Conservation (phyloP, 2,113 vertebrate species). For the Ginglymostoma cirratum region DNA sequence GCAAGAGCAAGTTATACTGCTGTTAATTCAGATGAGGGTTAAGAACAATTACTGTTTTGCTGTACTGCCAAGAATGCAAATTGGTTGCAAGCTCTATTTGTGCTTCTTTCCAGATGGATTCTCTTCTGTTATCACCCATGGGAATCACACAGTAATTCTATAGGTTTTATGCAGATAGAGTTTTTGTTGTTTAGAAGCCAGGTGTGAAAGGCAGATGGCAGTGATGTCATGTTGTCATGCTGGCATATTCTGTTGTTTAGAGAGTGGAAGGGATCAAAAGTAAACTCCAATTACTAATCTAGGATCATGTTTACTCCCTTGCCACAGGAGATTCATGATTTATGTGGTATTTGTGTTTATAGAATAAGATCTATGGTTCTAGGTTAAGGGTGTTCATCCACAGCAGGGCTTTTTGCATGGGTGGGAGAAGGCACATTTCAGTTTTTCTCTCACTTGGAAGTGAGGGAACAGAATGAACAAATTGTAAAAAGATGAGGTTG, state of each 20-base stretch:
- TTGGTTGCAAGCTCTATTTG: neutral
- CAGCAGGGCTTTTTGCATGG: no score
- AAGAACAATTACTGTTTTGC: neutral
- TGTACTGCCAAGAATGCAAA: neutral
- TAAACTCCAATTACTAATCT: conserved; percentile 14
- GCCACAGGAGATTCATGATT: neutral
- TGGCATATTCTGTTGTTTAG: neutral
- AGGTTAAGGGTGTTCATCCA: neutral
- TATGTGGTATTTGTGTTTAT: neutral
- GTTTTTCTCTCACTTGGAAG: no score
- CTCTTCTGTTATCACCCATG: conserved; percentile 8
- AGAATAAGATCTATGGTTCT: neutral
- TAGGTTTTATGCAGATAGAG: conserved; percentile 7
- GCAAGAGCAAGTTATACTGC: neutral
- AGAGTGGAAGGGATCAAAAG: neutral
- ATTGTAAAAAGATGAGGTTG: no score
- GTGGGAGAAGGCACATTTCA: no score
- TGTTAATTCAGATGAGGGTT: neutral
- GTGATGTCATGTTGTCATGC: conserved; percentile 25
- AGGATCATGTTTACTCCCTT: neutral
- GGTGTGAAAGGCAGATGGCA: conserved; percentile 20
- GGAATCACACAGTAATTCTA: conserved; percentile 26
- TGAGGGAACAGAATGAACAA: no score
- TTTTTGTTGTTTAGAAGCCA: conserved; percentile 17
- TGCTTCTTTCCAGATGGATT: conserved; percentile 15